Evolutionary conservation across 2,113 vertebrate species (phyloP), one percentile per base, ranked within the genome.

Genomic region (Dendropsophus ebraccatus): DNA sequence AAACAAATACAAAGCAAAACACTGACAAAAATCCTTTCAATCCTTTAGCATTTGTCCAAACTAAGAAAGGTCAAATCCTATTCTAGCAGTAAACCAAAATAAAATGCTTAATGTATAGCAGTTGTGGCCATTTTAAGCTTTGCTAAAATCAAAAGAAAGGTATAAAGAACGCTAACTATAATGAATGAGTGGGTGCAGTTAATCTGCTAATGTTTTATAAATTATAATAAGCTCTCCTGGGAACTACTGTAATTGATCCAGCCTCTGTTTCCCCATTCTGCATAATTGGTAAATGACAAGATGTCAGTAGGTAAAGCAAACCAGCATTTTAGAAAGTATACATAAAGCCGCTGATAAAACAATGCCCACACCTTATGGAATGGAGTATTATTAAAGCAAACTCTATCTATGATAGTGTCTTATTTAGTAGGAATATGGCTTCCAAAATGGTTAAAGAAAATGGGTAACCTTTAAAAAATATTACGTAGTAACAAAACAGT

Each of bases 171-270:
- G 47, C 74, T 32, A 35, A 16, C 25, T 35, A 70, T 70, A 54
- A 45, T 37, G 58, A 30, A 32, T 37, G 56, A 79, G 77, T 58
- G 28, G 60, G 14, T 67, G 58, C 79, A 81, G 79, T 67, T 81
- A 82, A 82, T 69, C 62, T 70, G 67, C 47, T 82, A 82, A 70
- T 82, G 65, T 50, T 82, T 82, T 54, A 70, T n/a, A 82, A 70
- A 82, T 82, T 82, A 52, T 82, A 82, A 82, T 82, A 52, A 32
- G 67, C 67, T 67, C 81, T 32, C 62, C 81, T 2, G 21, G 47
- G 62, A 70, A 35, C 65, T n/a, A 32, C 30, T 70, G 65, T 35
- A 82, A 82, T 82, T 54, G 28, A 70, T 82, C 30, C 41, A 65
- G 65, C 65, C 62, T 72, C 65, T 19, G 62, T 67, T 35, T 35